Conservation (phyloP, 2,888 invertebrate species). For the Liopterus haemorrhoidalis region DNA sequence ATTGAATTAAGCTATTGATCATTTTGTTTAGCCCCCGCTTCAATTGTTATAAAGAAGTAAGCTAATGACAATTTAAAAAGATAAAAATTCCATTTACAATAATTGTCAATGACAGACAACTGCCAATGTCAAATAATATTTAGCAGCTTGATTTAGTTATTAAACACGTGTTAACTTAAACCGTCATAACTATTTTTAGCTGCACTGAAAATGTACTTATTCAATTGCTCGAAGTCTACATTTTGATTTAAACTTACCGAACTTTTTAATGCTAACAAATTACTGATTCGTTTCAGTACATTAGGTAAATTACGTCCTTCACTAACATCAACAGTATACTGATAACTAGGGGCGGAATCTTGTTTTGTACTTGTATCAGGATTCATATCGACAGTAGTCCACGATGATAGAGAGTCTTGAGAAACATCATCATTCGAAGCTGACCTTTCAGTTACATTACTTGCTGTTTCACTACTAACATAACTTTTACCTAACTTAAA, state of each 20-base stretch:
- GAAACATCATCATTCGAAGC: slow-evolving; percentile 33
- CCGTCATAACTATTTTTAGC: too few species aligned
- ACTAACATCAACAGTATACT: slow-evolving; percentile 50
- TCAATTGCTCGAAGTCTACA: too few species aligned
- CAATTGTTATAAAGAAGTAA: too few species aligned
- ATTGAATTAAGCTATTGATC: too few species aligned
- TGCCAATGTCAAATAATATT: too few species aligned
- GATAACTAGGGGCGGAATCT: slow-evolving; percentile 42
- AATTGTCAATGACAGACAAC: too few species aligned
- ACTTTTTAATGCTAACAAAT: slow-evolving; percentile 74
- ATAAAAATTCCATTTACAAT: too few species aligned
- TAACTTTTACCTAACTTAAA: slow-evolving; percentile 63
- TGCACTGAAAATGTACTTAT: background rate
- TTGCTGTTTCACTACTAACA: slow-evolving; percentile 40
- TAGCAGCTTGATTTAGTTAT: too few species aligned
- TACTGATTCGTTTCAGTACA: slow-evolving; percentile 81
- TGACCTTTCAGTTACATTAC: slow-evolving; percentile 36
- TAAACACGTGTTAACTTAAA: too few species aligned
- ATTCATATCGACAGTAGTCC: slow-evolving; percentile 39
- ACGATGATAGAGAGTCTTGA: slow-evolving; percentile 41
- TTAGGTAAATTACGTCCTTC: slow-evolving; percentile 78
- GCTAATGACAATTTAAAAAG: too few species aligned
- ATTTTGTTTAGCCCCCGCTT: too few species aligned
- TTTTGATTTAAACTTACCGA: slow-evolving; percentile 54
- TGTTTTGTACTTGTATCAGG: slow-evolving; percentile 38